Evolutionary conservation across 2,113 vertebrate genomes (phyloP).

Genomic region (Okapia johnstoni): DNA sequence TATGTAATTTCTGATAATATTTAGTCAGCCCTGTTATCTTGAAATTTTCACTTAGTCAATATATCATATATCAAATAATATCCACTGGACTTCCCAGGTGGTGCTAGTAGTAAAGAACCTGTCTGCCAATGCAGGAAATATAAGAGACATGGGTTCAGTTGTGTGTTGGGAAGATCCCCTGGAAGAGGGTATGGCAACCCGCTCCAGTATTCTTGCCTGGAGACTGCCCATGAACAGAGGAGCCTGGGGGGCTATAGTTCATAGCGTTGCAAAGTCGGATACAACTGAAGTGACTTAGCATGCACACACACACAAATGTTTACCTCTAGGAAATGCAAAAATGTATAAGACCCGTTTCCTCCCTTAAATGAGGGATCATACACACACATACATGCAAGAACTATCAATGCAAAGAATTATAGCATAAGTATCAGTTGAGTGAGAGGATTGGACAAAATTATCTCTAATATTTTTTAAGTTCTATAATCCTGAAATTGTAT

Average conservation of each 20-base stretch:
- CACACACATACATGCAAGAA: background rate
- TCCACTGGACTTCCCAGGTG: background rate
- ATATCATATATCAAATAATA: background rate
- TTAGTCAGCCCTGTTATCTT: background rate
- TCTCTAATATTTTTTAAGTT: background rate
- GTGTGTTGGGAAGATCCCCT: background rate
- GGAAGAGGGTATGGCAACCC: background rate
- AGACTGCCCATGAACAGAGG: background rate
- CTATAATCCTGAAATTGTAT: background rate
- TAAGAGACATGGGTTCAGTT: background rate
- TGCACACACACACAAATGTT: background rate
- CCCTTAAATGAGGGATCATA: background rate
- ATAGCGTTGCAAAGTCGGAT: background rate
- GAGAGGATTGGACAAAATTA: background rate
- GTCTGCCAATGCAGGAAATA: background rate
- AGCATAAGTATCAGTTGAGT: background rate
- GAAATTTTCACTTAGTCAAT: background rate
- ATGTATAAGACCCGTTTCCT: background rate
- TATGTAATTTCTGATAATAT: background rate
- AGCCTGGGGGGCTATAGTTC: background rate
- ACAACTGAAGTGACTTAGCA: background rate
- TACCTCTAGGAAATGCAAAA: background rate
- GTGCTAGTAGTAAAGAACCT: background rate
- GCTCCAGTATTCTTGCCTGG: background rate
- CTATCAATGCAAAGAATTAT: background rate